A percentile compares a stretch with the other conserved stretches of the same genome.
These are phyloP conservation scores for Rhagophthalmus giganteus DNA, from an alignment of 2,888 invertebrate species.

Conservation along the genomic window DNA sequence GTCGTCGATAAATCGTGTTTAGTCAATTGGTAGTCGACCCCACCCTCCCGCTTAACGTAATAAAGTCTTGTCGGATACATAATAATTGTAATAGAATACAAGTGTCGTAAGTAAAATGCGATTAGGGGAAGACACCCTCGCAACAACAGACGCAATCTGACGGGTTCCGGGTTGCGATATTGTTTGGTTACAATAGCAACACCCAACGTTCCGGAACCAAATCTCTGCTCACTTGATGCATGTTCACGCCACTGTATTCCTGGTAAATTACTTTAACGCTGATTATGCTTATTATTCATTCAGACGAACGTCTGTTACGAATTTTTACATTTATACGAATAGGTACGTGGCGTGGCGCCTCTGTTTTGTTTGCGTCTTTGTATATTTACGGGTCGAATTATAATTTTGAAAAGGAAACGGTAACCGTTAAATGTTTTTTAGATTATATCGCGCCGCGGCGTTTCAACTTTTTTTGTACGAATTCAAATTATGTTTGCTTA, in stretches of 20 bases:
- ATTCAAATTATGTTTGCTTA: conserved; percentile 3
- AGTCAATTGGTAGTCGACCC: conserved; percentile 22
- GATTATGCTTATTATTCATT: conserved; percentile 16
- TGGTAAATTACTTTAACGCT: conserved; percentile 25
- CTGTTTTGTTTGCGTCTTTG: background rate
- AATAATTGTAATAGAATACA: conserved; percentile 32
- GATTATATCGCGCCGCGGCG: conserved; percentile 1
- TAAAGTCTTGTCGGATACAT: conserved; percentile 31
- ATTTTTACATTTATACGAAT: conserved; percentile 6
- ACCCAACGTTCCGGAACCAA: conserved; percentile 32
- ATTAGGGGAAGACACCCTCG: conserved; percentile 29
- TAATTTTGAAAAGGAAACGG: conserved; percentile 17
- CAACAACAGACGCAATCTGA: conserved; percentile 29
- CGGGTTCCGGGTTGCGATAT: conserved; percentile 23
- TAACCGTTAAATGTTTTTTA: conserved; percentile 5
- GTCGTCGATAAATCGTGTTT: conserved; percentile 17
- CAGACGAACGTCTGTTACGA: conserved; percentile 3
- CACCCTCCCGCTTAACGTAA: conserved; percentile 22
- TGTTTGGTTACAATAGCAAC: conserved; percentile 29
- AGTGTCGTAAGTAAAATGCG: conserved; percentile 31
- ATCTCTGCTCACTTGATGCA: conserved; percentile 29
- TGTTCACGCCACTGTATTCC: conserved; percentile 31
- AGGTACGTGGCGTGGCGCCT: conserved; percentile 13
- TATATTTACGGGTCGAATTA: conserved; percentile 6
- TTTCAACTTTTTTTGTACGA: conserved; percentile 10